Evolutionary conservation across 2,888 invertebrate species (phyloP), one percentile per base, ranked within the genome.

Genomic region (Agapetus fuscipes): DNA sequence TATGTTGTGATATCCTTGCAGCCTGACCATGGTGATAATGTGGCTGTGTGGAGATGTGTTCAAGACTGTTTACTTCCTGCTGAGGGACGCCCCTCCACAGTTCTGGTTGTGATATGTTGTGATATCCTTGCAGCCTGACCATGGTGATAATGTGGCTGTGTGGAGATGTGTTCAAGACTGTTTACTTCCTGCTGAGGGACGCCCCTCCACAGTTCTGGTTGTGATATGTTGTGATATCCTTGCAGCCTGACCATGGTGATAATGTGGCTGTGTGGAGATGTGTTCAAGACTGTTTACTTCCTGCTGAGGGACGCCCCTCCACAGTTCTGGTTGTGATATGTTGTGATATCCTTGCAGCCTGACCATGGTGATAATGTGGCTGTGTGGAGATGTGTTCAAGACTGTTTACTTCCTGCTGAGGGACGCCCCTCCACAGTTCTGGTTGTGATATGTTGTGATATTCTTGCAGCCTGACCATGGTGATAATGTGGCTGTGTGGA

Each of bases 131-230:
- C 75, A 96, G 95, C 63, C 76, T 93, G 49, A 83, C 84, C 53
- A 98, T 99, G 98, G 97, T 98, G 45, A 69, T 87, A 38, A 87
- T 97, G 83, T 99, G 97, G 98, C 87, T 91, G 13, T 76, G 84
- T 54, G 97, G 98, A 51, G 98, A 98, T 70, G 66, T 94, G 48
- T 96, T 95, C 66, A 98, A 98, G 74, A 98, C 97, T 51, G 77
- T 81, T 47, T 99, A 99, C 65, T 99, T 97, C 65, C 72, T 97
- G 49, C 64, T 89, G 51, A n/a, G n/a, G n/a, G n/a, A n/a, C n/a
- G n/a, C n/a, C n/a, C n/a, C n/a, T n/a, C n/a, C n/a, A n/a, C n/a
- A n/a, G n/a, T n/a, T n/a, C n/a, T n/a, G n/a, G n/a, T n/a, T n/a
- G n/a, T n/a, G n/a, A n/a, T n/a, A n/a, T n/a, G n/a, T n/a, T n/a